Evolutionary conservation across 1,140 invertebrate species (phyloP).

Genomic region (Anoplolepis gracilipes): DNA sequence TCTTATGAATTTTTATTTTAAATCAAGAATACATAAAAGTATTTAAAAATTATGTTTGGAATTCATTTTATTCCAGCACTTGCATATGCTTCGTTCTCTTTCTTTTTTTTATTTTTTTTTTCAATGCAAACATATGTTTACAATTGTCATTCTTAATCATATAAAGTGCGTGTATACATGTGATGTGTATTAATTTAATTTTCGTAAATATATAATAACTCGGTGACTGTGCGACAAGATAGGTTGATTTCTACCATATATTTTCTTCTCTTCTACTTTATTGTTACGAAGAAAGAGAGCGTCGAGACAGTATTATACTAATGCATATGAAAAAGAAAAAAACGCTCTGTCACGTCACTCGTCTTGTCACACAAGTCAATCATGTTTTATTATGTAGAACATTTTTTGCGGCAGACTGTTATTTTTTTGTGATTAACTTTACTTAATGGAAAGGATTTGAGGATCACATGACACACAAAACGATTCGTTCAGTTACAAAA

Average conservation of each 20-base stretch:
- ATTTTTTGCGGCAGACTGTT: not conserved
- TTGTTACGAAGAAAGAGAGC: not conserved
- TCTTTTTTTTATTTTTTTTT: not conserved
- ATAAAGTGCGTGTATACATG: not conserved
- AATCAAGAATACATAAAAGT: not conserved
- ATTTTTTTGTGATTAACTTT: slow-evolving; percentile 9
- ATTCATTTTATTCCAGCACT: not conserved
- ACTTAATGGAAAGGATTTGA: not conserved
- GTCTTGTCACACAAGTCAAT: not conserved
- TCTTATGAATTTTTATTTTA: not conserved
- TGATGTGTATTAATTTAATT: not conserved
- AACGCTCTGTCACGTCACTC: not conserved
- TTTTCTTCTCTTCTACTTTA: not conserved
- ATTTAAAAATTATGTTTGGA: not conserved
- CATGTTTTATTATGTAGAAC: slow-evolving; percentile 6
- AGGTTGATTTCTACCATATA: not conserved
- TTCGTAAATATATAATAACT: too few species aligned
- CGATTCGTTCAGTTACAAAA: slow-evolving; percentile 20
- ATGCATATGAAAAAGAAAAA: not conserved
- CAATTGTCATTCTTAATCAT: not conserved
- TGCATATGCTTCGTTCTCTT: not conserved
- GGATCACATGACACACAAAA: not conserved
- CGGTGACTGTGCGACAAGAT: not conserved
- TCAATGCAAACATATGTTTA: not conserved
- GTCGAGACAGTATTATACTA: not conserved